Evolutionary conservation across 1,140 invertebrate genomes (phyloP), one percentile per base, ranked within the genome.

Genomic region (Melipona quadrifasciata): DNA sequence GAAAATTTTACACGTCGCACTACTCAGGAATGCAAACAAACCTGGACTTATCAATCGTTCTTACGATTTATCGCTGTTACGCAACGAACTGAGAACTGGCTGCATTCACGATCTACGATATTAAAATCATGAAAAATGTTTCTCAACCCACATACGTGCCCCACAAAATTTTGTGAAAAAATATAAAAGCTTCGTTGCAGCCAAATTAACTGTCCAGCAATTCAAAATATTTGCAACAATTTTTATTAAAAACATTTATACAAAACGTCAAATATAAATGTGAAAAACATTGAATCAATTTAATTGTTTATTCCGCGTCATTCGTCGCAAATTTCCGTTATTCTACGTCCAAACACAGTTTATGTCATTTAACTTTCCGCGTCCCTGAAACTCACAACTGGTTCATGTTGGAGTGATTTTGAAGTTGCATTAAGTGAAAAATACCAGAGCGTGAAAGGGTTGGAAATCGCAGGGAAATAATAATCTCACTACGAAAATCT

Each of bases 81-180:
- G 72, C 51, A 74, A 74, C 55, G 57, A 74, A 74, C 51, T 14
- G 51, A 24, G n/a, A 4, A 24, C 72, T 74, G 72, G 21, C 72
- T 17, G 31, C 4, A 19, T 55, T 19, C 51, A 11, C 57, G 27
- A 31, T 5, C 27, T 24, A 19, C 51, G 51, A 74, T 74, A 74
- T 74, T 74, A 74, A 55, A 74, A 27, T 74, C 27, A 55, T 74
- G 51, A 14, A 27, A 55, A 51, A 74, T n/a, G 19, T 55, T 55
- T 55, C 55, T 31, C 27, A 24, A 74, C 72, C 39, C 19, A n/a
- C n/a, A 53, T 53, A 53, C 27, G 4, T 53, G 53, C 14, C 47
- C 17, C 19, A 16, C 3, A 4, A 27, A 51, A 51, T 47, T 53
- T 19, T 21, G n/a, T 27, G n/a, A 12, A 39, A 39, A 31, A 39